phyloP scores from a whole-genome alignment of 2,113 vertebrate genomes.

The Arizona elegans region DNA sequence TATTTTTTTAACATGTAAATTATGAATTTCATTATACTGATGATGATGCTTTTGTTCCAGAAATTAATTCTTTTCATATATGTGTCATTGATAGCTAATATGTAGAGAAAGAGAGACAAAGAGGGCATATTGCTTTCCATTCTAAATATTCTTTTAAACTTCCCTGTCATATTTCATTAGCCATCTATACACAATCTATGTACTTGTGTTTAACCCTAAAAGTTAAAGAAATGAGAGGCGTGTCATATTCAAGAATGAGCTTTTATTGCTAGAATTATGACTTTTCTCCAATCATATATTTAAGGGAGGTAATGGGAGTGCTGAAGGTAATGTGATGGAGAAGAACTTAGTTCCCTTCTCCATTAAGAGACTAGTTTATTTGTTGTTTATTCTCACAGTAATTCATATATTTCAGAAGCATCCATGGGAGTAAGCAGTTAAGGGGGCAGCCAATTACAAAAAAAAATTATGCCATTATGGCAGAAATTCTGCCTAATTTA shows the following conservation, averaged over 20 bases:
- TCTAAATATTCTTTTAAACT: background rate
- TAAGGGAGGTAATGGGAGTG: background rate
- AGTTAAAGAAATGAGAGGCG: background rate
- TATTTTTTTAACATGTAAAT: background rate
- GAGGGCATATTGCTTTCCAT: background rate
- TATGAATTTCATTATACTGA: background rate
- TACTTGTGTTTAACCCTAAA: background rate
- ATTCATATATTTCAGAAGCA: background rate
- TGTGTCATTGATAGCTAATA: background rate
- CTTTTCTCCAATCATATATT: background rate
- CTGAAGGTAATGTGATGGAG: background rate
- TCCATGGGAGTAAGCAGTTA: background rate
- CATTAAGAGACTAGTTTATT: background rate
- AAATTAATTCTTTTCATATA: background rate
- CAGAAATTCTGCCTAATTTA: background rate
- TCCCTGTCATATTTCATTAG: background rate
- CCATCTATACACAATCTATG: background rate
- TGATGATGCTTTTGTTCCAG: background rate
- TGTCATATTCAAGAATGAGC: background rate
- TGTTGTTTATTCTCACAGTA: background rate
- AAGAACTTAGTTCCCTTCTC: background rate
- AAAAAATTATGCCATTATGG: background rate
- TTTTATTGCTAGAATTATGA: background rate
- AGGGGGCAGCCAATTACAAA: background rate
- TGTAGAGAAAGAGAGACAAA: background rate